Conservation (phyloP, 2,888 invertebrate genomes). For the Pedicia rivosa region DNA sequence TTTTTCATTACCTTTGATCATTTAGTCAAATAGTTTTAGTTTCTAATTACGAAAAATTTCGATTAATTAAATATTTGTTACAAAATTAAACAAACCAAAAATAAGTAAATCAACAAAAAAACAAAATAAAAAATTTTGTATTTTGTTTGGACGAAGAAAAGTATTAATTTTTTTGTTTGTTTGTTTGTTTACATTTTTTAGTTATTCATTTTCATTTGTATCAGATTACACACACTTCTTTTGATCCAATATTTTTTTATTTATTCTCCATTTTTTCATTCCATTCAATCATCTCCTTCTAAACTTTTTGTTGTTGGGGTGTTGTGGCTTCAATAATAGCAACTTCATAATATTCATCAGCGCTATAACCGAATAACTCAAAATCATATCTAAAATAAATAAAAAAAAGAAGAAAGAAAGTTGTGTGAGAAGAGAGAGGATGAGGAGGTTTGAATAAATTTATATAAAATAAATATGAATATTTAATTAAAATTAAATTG, state of each 20-base stretch:
- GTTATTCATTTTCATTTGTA: too few species aligned
- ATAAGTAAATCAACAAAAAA: too few species aligned
- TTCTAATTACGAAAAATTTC: too few species aligned
- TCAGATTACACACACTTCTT: neutral
- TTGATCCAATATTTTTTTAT: conserved; percentile 5
- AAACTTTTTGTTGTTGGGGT: conserved; percentile 2
- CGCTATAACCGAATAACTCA: conserved; percentile 70
- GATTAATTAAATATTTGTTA: too few species aligned
- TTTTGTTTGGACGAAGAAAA: too few species aligned
- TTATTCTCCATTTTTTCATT: conserved; percentile 5
- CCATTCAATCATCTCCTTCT: neutral
- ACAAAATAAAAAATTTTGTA: too few species aligned
- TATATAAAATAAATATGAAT: neutral
- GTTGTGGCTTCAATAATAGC: conserved; percentile 24
- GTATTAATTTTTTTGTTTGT: too few species aligned
- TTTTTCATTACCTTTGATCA: too few species aligned
- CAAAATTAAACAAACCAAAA: too few species aligned
- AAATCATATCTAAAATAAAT: conserved; percentile 59
- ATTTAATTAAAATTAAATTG: neutral
- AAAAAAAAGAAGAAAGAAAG: conserved; percentile 9
- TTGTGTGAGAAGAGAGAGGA: neutral
- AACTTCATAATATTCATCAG: conserved; percentile 50
- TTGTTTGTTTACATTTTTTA: too few species aligned
- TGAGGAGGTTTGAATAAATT: neutral
- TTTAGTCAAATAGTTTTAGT: neutral